These are phyloP conservation scores for Habroteleia sp. DNA, from an alignment of 2,888 invertebrate species.

Conservation along the genomic window DNA sequence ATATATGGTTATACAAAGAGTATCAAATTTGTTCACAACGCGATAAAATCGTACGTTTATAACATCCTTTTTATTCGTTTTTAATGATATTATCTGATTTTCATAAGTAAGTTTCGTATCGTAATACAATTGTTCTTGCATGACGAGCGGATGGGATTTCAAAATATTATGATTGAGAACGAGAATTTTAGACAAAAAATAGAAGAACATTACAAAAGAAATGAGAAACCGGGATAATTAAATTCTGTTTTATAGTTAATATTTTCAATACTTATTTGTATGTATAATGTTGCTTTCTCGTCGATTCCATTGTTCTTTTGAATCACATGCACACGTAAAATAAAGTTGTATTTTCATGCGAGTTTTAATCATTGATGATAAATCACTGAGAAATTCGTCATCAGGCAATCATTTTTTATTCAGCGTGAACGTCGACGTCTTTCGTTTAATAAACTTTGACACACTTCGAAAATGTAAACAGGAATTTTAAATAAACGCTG, in stretches of 20 bases:
- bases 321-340: constrained; percentile 19
- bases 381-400: constrained; percentile 15
- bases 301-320: constrained; percentile 19
- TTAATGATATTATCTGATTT: constrained; percentile 48
- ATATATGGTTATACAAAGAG: constrained; percentile 43
- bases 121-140: constrained; percentile 48
- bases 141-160: constrained; percentile 38
- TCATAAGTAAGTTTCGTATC: constrained; percentile 35
- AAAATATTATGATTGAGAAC: constrained; percentile 35
- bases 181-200: constrained; percentile 26
- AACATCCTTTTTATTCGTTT: constrained; percentile 49
- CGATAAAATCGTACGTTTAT: constrained; percentile 43
- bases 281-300: constrained; percentile 22
- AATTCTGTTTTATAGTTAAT: constrained; percentile 31
- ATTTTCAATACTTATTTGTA: constrained; percentile 19
- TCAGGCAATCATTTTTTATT: constrained; percentile 20
- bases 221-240: constrained; percentile 32
- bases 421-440: constrained; percentile 10
- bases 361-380: constrained; percentile 23
- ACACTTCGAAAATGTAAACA: constrained; percentile 15
- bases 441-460: constrained; percentile 29
- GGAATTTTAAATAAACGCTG: constrained; percentile 25
- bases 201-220: constrained; percentile 22
- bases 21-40: constrained; percentile 46
- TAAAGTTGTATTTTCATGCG: constrained; percentile 14